These are phyloP conservation scores for Cottus gobio DNA, from an alignment of 2,113 vertebrate genomes.

Conservation along the genomic window DNA sequence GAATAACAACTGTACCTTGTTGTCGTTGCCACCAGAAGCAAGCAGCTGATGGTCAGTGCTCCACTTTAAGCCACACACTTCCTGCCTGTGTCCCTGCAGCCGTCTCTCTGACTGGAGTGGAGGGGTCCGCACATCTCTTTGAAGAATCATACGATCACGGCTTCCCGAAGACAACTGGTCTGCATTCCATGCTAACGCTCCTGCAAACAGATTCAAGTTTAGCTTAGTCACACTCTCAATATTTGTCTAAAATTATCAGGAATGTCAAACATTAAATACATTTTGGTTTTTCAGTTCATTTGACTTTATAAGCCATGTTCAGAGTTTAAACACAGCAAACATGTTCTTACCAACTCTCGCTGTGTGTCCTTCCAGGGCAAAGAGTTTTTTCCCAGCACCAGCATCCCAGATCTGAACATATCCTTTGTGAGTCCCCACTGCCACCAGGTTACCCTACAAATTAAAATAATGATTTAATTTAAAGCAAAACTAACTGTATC, in stretches of 20 bases:
- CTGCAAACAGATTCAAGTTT: constrained; percentile 64
- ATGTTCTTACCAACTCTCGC: constrained; percentile 90
- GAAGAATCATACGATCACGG: constrained; percentile 93
- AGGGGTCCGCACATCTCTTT: constrained; percentile 89
- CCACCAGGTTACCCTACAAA: constrained; percentile 95
- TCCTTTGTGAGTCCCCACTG: constrained; percentile 94
- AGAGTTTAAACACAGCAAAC: not conserved
- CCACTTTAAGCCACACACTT: constrained; percentile 96
- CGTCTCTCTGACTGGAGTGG: constrained; percentile 91
- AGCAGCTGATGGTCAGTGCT: constrained; percentile 95
- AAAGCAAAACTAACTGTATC: not conserved
- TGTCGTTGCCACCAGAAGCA: constrained; percentile 94
- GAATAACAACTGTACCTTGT: constrained; percentile 84
- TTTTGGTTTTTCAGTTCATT: not conserved
- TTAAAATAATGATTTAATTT: constrained; percentile 16
- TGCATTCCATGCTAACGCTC: constrained; percentile 93
- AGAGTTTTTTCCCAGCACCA: constrained; percentile 92
- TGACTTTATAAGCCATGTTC: not conserved
- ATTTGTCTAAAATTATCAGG: not conserved
- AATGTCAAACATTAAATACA: not conserved
- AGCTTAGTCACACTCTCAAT: not conserved
- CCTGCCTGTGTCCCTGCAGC: constrained; percentile 93
- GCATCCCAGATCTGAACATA: constrained; percentile 97
- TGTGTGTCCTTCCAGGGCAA: constrained; percentile 91
- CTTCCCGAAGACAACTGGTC: constrained; percentile 94